Conservation (phyloP, 2,797 vertebrate species). For the Threskiornis aethiopicus region DNA sequence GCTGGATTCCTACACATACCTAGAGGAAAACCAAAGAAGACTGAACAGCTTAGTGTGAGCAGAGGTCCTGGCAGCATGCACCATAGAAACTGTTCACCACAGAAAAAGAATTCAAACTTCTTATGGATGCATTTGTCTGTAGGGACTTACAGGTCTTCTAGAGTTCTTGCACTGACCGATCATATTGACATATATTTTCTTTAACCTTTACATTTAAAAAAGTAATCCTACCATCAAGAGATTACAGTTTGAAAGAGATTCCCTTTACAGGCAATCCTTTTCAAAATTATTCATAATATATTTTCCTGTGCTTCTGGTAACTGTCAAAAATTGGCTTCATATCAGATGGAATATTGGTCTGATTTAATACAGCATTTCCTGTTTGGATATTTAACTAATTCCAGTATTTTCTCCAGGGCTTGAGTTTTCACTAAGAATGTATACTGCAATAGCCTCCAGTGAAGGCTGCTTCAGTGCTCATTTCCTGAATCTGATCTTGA, state of each 20-base stretch:
- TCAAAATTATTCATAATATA: not conserved
- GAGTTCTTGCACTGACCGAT: not conserved
- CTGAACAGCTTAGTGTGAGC: not conserved
- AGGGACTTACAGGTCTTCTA: not conserved
- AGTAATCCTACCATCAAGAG: not conserved
- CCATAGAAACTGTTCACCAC: not conserved
- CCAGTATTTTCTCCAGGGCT: conserved; percentile 24
- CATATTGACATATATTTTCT: not conserved
- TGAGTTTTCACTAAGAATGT: not conserved
- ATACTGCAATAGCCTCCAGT: not conserved
- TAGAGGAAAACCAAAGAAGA: not conserved
- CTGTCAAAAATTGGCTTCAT: conserved; percentile 10
- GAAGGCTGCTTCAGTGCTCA: not conserved
- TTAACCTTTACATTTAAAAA: not conserved
- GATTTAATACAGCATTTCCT: conserved; percentile 38
- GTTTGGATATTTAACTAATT: conserved; percentile 35
- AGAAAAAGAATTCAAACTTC: not conserved
- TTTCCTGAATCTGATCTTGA: conserved; percentile 14
- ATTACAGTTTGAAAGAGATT: not conserved
- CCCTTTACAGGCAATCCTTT: not conserved
- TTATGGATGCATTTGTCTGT: not conserved
- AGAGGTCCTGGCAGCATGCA: not conserved
- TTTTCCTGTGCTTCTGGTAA: not conserved
- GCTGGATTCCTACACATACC: not conserved
- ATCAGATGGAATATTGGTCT: not conserved